Evolutionary conservation across 2,888 invertebrate species (phyloP).

Genomic region (Cosmia pyralina): DNA sequence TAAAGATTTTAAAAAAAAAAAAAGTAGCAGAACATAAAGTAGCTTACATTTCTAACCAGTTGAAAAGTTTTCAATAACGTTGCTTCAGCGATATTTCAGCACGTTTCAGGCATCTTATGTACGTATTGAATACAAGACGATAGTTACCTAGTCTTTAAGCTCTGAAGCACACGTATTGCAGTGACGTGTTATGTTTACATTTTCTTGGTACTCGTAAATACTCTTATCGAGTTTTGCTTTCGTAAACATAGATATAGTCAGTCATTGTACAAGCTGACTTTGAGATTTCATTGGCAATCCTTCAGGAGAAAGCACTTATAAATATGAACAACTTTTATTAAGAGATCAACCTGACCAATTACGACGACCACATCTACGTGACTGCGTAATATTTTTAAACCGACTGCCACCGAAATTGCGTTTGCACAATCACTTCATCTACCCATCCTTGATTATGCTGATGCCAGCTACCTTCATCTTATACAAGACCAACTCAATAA

Average conservation of each 20-base stretch:
- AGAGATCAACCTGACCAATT: not conserved
- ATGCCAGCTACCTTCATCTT: too few relatives aligned
- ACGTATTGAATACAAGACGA: constrained; percentile 4
- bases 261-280: not conserved
- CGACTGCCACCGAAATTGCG: too few relatives aligned
- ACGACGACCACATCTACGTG: too few relatives aligned
- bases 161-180: not conserved
- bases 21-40: not conserved
- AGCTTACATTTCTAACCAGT: constrained; percentile 8
- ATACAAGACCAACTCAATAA: too few relatives aligned
- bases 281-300: not conserved
- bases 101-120: constrained; percentile 4
- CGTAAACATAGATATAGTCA: too few relatives aligned
- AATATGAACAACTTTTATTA: not conserved
- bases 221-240: not conserved
- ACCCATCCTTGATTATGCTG: too few relatives aligned
- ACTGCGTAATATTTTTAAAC: too few relatives aligned
- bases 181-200: not conserved
- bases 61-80: constrained; percentile 15
- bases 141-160: not conserved
- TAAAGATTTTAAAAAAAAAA: too few relatives aligned
- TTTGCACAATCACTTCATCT: too few relatives aligned
- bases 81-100: constrained; percentile 10
- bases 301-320: not conserved
- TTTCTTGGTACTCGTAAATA: not conserved